Base-by-base conservation (phyloP, 1,140 invertebrate genomes). In the Carposina sasakii region DNA sequence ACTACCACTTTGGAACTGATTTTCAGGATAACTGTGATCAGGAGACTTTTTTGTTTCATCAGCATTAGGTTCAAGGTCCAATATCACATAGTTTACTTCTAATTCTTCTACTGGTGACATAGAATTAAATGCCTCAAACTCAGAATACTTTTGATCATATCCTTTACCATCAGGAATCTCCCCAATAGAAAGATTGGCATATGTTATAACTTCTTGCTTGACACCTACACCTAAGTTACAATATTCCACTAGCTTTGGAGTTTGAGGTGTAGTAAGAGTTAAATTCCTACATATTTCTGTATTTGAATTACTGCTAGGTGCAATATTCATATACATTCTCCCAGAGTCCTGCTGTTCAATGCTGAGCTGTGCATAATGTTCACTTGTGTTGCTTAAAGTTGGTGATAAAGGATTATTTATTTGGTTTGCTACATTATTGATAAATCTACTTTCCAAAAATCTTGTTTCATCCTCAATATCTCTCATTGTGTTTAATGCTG, bases 51-150 rank as follows among this genome's bases (percentile, higher is more conserved):
- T 72, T 1, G 44, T 24, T 16, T 19, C 52, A 41, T 83, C 75
- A 41, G 76, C 81, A 44, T 71, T 79, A 13, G 65, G 50, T 57
- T 93, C 90, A 59, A 94, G 86, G 71, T 95, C 93, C 39, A 95
- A 77, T 40, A 92, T 83, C 6, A 92, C 91, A 76, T 95, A 94
- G 72, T 93, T 94, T 1, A 94, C 89, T 81, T 90, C 89, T 31
- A 87, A 66, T 15, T 84, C 82, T 22, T 83, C 76, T 8, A 71
- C 68, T 24, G 76, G 74, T 43, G 78, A 63, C 76, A 82, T 57
- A 71, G 87, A 53, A 72, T 87, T 56, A 74, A 86, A 60, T 69
- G 86, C 59, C 73, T 88, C 59, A 66, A 61, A 63, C 66, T 77
- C 60, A 43, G 85, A 88, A 74, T 45, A 77, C 52, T 61, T 81